Evolutionary conservation across 1,140 invertebrate species (phyloP).

Genomic region (Drosophila tani): DNA sequence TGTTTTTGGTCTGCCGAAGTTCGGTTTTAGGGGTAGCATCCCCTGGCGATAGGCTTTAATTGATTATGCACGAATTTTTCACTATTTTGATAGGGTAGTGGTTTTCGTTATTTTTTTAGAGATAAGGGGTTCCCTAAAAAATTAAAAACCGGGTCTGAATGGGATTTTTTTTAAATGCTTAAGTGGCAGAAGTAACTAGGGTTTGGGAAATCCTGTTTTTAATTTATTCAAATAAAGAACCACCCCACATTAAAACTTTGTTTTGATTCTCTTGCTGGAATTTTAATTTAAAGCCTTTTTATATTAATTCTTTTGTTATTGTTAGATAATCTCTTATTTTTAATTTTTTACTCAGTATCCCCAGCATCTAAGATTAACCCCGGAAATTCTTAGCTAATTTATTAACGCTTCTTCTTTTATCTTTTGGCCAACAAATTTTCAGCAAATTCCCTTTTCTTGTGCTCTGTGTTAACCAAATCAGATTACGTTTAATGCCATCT

Average conservation of each 20-base stretch:
- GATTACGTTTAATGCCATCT: constrained; percentile 55
- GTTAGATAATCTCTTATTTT: too few species aligned
- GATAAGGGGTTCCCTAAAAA: constrained; percentile 25
- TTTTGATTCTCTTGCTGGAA: constrained; percentile 2
- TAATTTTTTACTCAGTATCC: too few species aligned
- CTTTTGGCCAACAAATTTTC: constrained; percentile 22
- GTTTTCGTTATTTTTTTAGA: constrained; percentile 29
- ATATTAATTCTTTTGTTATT: too few species aligned
- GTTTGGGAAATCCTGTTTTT: constrained; percentile 20
- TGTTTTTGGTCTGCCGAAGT: constrained; percentile 19
- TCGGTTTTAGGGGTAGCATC: constrained; percentile 29
- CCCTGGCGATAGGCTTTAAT: constrained; percentile 59
- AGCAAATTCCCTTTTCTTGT: constrained; percentile 30
- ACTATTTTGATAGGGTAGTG: constrained; percentile 60
- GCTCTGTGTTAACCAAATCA: constrained; percentile 47
- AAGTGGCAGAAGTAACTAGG: constrained; percentile 42
- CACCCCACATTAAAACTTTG: constrained; percentile 19
- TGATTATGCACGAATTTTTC: constrained; percentile 74
- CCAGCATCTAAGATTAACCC: not conserved
- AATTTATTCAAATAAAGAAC: constrained; percentile 16
- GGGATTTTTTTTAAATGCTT: constrained; percentile 30
- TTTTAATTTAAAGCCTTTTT: not conserved
- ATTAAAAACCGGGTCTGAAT: constrained; percentile 5
- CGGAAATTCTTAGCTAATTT: constrained; percentile 24
- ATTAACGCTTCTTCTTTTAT: constrained; percentile 43